Conservation (phyloP, 2,888 invertebrate genomes). For the Proisotoma minuta region DNA sequence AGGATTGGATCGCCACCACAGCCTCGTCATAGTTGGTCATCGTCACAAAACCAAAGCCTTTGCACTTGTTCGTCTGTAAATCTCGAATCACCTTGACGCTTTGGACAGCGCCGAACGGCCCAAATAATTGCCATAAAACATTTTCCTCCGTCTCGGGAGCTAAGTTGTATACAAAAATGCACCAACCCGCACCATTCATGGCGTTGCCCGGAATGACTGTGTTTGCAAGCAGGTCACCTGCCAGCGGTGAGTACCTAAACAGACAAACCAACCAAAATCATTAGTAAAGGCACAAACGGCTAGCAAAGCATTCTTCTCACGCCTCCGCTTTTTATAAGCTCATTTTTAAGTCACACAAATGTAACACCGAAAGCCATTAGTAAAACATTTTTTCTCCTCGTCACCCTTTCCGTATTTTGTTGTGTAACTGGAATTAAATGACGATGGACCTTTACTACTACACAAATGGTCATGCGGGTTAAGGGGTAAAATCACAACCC, state of each 20-base stretch:
- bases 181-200: constrained; percentile 83
- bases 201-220: constrained; percentile 80
- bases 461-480: no score
- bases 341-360: no score
- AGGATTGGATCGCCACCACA: constrained; percentile 88
- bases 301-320: no score
- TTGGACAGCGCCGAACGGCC: constrained; percentile 95
- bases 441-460: no score
- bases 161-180: constrained; percentile 88
- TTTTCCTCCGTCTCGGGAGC: constrained; percentile 88
- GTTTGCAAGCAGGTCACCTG: constrained; percentile 71
- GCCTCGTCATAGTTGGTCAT: constrained; percentile 99
- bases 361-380: no score
- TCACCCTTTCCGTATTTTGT: no score
- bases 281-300: no score
- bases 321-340: no score
- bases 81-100: constrained; percentile 95
- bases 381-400: no score
- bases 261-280: constrained; percentile 11
- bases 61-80: constrained; percentile 93
- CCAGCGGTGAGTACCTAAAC: constrained; percentile 70
- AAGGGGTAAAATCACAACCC: neutral
- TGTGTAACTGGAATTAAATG: no score
- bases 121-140: constrained; percentile 89
- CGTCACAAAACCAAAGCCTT: constrained; percentile 96